A percentile compares a stretch with the other conserved stretches of the same genome.
phyloP scores from a whole-genome alignment of 1,140 invertebrate genomes.

The Anastrepha obliqua region DNA sequence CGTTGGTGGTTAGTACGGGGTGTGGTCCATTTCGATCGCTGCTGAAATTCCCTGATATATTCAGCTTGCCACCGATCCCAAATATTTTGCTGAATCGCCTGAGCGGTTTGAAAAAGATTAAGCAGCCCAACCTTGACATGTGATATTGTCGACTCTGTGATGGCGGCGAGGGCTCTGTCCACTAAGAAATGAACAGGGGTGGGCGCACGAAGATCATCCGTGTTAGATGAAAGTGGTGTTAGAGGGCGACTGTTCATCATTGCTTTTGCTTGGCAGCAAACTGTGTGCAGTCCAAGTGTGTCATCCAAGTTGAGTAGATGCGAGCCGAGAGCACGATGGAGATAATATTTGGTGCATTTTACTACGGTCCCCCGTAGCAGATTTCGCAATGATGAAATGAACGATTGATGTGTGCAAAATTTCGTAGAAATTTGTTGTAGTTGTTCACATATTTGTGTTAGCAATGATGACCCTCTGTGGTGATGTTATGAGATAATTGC shows the following conservation, averaged over 20 bases:
- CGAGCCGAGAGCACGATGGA: not conserved
- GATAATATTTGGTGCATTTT: constrained; percentile 29
- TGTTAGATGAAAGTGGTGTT: not conserved
- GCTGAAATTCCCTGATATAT: constrained; percentile 64
- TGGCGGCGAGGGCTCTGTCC: not conserved
- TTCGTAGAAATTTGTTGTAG: not conserved
- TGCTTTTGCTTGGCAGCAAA: constrained; percentile 13
- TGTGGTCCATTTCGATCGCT: constrained; percentile 66
- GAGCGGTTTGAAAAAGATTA: not conserved
- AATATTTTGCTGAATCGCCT: constrained; percentile 44
- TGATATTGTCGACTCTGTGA: not conserved
- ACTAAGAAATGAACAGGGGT: constrained; percentile 52
- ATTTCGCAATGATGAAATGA: not conserved
- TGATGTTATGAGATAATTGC: not conserved
- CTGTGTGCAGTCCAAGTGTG: not conserved
- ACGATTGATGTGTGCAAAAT: not conserved
- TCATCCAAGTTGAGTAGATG: constrained; percentile 38
- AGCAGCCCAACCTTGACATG: not conserved
- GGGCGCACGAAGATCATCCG: constrained; percentile 7
- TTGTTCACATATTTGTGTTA: constrained; percentile 40
- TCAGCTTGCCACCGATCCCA: constrained; percentile 61
- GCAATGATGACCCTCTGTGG: not conserved
- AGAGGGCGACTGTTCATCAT: constrained; percentile 53
- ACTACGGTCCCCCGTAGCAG: constrained; percentile 43
- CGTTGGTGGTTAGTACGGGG: constrained; percentile 57